A percentile compares a stretch with the other conserved stretches of the same genome.
Evolutionary conservation across 2,113 vertebrate species (phyloP).

Genomic region (Silurus asotus): DNA sequence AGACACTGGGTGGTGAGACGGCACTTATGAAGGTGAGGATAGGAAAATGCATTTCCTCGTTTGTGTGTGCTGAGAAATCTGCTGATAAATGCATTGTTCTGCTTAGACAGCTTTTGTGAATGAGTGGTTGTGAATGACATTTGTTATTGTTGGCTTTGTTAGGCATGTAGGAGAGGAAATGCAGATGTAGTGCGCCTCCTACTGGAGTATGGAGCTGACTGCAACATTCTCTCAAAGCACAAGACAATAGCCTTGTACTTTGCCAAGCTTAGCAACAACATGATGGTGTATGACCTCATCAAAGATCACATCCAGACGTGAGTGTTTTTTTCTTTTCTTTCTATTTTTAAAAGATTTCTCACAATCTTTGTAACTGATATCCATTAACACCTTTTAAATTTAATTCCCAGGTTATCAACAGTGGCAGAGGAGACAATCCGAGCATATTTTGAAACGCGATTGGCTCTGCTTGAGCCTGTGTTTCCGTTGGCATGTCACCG

Average conservation of each 20-base stretch:
- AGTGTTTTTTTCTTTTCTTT: conserved; percentile 61
- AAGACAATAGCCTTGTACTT: conserved; percentile 87
- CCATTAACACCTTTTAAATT: background rate
- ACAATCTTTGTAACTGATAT: background rate
- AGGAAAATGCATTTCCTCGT: too few relatives aligned
- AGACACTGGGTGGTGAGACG: conserved; percentile 87
- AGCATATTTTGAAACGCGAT: conserved; percentile 87
- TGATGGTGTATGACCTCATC: conserved; percentile 85
- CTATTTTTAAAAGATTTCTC: background rate
- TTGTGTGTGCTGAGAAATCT: background rate
- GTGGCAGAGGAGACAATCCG: conserved; percentile 90
- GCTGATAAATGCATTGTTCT: background rate
- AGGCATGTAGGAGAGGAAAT: conserved; percentile 97
- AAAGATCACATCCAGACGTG: conserved; percentile 86
- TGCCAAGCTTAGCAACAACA: conserved; percentile 88
- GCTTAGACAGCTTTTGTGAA: background rate
- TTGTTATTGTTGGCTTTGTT: background rate
- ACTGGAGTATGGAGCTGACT: conserved; percentile 92
- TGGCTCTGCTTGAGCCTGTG: conserved; percentile 84
- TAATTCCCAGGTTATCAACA: conserved; percentile 77
- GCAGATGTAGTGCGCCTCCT: conserved; percentile 90
- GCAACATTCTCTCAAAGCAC: conserved; percentile 91
- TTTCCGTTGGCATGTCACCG: conserved; percentile 92
- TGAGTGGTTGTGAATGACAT: background rate
- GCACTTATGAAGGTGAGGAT: conserved; percentile 85